Conservation (phyloP, 2,113 vertebrate genomes). For the Zeus faber region DNA sequence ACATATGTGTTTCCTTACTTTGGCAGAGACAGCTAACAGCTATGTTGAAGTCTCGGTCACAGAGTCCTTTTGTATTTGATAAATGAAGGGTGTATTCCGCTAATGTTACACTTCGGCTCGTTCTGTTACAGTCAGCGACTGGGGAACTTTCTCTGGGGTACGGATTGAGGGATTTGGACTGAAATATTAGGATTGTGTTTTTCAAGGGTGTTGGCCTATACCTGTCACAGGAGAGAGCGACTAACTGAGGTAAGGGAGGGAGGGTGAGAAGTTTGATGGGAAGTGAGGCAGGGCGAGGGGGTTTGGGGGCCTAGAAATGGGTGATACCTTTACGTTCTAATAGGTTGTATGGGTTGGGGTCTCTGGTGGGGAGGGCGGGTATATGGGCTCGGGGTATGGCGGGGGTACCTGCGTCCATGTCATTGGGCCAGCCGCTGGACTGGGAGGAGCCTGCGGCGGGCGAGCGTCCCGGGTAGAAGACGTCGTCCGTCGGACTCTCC, state of each 20-base stretch:
- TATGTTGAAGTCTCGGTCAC: too few relatives aligned
- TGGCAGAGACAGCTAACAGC: too few relatives aligned
- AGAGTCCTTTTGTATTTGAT: too few relatives aligned
- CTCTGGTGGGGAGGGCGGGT: not conserved
- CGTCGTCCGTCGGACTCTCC: constrained; percentile 88
- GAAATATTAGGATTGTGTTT: not conserved
- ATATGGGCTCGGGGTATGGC: constrained; percentile 5
- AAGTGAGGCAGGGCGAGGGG: constrained; percentile 18
- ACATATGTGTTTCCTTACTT: too few relatives aligned
- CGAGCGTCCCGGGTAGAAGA: constrained; percentile 88
- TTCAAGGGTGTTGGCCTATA: not conserved
- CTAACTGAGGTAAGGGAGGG: constrained; percentile 10
- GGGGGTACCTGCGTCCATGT: constrained; percentile 85
- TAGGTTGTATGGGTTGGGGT: not conserved
- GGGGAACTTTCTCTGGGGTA: too few relatives aligned
- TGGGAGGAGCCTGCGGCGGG: constrained; percentile 88
- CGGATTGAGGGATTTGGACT: not conserved
- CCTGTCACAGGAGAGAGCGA: constrained; percentile 10
- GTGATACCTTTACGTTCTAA: constrained; percentile 5
- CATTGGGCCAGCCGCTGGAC: constrained; percentile 86
- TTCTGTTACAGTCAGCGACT: not conserved
- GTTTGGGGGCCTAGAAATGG: constrained; percentile 17
- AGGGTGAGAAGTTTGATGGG: constrained; percentile 21
- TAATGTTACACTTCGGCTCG: too few relatives aligned
- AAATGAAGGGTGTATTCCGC: too few relatives aligned